A percentile compares a stretch with the other conserved stretches of the same genome.
Conservation (phyloP, 2,797 vertebrate genomes). For the Dallia pectoralis region DNA sequence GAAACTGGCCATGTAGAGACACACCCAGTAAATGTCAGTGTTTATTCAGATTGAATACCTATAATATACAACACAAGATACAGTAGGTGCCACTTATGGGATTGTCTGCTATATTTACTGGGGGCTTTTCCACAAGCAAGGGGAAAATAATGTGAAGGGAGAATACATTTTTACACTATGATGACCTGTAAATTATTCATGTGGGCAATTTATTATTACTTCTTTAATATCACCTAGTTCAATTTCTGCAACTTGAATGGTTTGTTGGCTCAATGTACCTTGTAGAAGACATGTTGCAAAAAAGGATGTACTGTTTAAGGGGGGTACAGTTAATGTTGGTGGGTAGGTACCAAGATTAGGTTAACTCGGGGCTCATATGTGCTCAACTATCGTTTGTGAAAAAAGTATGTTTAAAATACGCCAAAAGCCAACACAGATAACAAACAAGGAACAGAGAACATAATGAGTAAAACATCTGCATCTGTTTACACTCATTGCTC, state of each 20-base stretch:
- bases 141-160: neutral
- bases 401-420: neutral
- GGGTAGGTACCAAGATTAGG: no score
- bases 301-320: neutral
- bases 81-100: neutral
- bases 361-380: neutral
- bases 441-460: slow-evolving; percentile 3
- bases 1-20: neutral
- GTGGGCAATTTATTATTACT: neutral
- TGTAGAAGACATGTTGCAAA: neutral
- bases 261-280: neutral
- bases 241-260: neutral
- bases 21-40: neutral
- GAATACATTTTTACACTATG: neutral
- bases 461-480: neutral
- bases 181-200: neutral
- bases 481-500: neutral
- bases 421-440: slow-evolving; percentile 6
- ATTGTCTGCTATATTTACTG: slow-evolving; percentile 1
- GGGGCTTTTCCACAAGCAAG: neutral
- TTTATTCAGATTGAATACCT: slow-evolving; percentile 5
- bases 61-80: neutral
- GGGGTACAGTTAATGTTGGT: neutral
- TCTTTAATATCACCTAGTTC: neutral
- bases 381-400: slow-evolving; percentile 1